These are phyloP conservation scores for Dasysyrphus tricinctus DNA, from an alignment of 2,888 invertebrate species.

Conservation along the genomic window DNA sequence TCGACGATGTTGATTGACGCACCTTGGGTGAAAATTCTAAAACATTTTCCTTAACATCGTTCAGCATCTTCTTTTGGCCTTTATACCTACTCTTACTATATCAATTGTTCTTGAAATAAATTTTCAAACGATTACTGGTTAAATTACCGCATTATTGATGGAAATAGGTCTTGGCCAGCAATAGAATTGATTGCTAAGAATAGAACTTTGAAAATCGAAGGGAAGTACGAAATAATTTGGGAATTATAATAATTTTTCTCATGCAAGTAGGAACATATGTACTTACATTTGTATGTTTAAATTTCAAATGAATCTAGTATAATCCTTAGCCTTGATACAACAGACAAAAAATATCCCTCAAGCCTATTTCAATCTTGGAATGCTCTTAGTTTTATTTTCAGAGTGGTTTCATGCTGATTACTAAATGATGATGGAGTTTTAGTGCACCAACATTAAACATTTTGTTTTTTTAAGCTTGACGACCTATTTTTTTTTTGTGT, in stretches of 20 bases:
- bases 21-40: conserved; percentile 60
- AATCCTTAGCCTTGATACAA: not conserved
- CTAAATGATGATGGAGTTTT: conserved; percentile 15
- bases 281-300: too few species aligned
- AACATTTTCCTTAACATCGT: conserved; percentile 26
- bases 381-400: not conserved
- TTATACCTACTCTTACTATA: not conserved
- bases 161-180: conserved; percentile 32
- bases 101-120: conserved; percentile 49
- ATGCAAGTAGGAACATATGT: not conserved
- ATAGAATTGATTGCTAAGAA: conserved; percentile 35
- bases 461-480: not conserved
- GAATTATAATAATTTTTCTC: not conserved
- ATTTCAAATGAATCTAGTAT: not conserved
- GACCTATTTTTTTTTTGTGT: not conserved
- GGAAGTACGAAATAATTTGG: not conserved
- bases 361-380: not conserved
- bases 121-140: conserved; percentile 40
- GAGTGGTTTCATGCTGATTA: not conserved
- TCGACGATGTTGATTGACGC: conserved; percentile 74
- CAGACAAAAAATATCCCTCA: not conserved
- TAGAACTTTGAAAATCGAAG: not conserved
- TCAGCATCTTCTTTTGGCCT: conserved; percentile 36
- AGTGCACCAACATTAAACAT: not conserved
- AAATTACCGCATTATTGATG: conserved; percentile 23